Percentiles rank a stretch among this genome's conserved stretches.
These are phyloP conservation scores for Brachyopa scutellaris DNA, from an alignment of 2,888 invertebrate genomes.

Conservation along the genomic window DNA sequence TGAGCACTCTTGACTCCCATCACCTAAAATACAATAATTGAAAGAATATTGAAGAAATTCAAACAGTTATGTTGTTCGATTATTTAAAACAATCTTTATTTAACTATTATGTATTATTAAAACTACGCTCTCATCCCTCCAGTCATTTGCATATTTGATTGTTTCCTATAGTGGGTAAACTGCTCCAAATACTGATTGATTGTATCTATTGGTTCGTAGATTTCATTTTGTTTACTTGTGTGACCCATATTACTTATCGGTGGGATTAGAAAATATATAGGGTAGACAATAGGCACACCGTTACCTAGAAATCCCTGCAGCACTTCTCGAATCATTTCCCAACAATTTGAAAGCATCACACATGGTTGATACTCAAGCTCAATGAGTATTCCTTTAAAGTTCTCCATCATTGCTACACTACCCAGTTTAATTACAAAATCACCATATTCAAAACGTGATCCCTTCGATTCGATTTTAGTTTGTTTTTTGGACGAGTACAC, in stretches of 20 bases:
- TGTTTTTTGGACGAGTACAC: slow-evolving; percentile 95
- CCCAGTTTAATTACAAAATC: slow-evolving; percentile 97
- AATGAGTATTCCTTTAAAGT: slow-evolving; percentile 95
- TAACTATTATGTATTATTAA: slow-evolving; percentile 6
- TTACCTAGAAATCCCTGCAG: slow-evolving; percentile 94
- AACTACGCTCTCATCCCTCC: slow-evolving; percentile 50
- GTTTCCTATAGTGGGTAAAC: slow-evolving; percentile 93
- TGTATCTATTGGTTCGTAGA: slow-evolving; percentile 95
- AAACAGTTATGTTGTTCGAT: too few relatives aligned
- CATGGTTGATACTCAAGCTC: slow-evolving; percentile 97
- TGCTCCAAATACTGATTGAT: slow-evolving; percentile 97
- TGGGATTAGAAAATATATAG: slow-evolving; percentile 83
- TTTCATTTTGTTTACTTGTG: slow-evolving; percentile 79
- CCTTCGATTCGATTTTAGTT: slow-evolving; percentile 93
- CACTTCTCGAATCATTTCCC: slow-evolving; percentile 95
- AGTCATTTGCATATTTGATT: slow-evolving; percentile 81
- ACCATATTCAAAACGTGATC: slow-evolving; percentile 92
- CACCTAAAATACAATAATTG: too few relatives aligned
- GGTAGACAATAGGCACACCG: slow-evolving; percentile 87
- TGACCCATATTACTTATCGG: slow-evolving; percentile 79
- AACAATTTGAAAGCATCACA: slow-evolving; percentile 92
- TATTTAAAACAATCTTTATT: slow-evolving; percentile 49
- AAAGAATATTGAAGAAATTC: too few relatives aligned
- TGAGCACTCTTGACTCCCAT: too few relatives aligned
- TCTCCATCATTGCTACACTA: slow-evolving; percentile 94